Conservation (phyloP, 2,113 vertebrate species). For the Myodes glareolus region DNA sequence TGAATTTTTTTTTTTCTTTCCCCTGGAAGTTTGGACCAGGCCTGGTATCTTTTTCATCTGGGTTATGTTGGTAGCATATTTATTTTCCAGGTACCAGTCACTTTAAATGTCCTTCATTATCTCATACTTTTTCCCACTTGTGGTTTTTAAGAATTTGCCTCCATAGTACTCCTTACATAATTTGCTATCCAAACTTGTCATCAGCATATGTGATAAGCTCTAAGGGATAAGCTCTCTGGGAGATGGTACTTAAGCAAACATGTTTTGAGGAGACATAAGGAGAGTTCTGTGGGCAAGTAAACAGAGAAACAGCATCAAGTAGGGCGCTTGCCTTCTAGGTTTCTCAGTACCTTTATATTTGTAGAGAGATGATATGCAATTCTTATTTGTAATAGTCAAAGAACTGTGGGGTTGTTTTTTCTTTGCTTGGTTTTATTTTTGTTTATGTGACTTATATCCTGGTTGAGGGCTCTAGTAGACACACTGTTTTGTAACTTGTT, state of each 20-base stretch:
- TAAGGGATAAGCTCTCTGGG: not conserved
- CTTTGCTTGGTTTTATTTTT: not conserved
- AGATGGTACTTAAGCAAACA: not conserved
- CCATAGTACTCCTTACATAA: constrained; percentile 1
- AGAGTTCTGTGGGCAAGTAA: not conserved
- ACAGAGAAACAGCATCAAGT: not conserved
- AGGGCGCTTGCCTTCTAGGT: not conserved
- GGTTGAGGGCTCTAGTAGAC: constrained; percentile 29
- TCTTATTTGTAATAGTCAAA: constrained; percentile 27
- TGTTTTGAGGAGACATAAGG: not conserved
- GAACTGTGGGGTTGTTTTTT: not conserved
- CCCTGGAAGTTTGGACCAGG: not conserved
- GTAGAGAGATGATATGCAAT: not conserved
- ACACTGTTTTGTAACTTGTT: constrained; percentile 28
- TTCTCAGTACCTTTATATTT: constrained; percentile 19
- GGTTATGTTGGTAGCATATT: not conserved
- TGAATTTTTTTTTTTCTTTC: not conserved
- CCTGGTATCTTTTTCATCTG: not conserved
- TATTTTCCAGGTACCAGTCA: not conserved
- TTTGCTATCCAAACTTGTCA: not conserved
- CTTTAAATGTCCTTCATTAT: not conserved
- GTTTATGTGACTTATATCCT: not conserved
- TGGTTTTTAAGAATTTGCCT: not conserved
- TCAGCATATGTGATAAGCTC: not conserved
- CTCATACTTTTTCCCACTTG: not conserved